Evolutionary conservation across 2,113 vertebrate genomes (phyloP).

Genomic region (Halcyon senegalensis): DNA sequence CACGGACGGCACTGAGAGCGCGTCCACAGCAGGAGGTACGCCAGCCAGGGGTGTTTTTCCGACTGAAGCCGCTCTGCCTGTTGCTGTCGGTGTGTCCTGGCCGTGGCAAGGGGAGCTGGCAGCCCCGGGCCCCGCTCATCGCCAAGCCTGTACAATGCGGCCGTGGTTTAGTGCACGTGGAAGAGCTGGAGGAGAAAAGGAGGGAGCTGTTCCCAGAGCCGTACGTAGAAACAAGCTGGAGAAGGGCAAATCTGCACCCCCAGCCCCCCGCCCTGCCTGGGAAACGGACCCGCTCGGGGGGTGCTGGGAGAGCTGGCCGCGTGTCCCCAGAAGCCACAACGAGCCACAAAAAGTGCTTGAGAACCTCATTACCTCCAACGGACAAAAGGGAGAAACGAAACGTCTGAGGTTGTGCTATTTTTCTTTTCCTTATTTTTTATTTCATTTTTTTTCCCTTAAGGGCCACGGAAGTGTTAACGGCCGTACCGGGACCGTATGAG

Average conservation of each 20-base stretch:
- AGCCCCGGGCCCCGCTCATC: not conserved
- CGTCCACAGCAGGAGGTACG: not conserved
- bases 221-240: not conserved
- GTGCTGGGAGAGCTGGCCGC: rapidly evolving
- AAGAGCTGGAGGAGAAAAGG: not conserved
- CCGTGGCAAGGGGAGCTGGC: not conserved
- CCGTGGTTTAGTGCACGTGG: not conserved
- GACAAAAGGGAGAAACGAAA: not conserved
- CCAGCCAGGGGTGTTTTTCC: not conserved
- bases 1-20: not conserved
- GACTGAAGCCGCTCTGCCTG: not conserved
- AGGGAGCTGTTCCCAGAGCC: not conserved
- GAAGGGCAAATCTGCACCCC: not conserved
- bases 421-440: not conserved
- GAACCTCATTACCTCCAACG: not conserved
- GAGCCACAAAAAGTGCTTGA: not conserved
- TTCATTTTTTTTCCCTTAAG: not conserved
- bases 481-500: rapidly evolving
- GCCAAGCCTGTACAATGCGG: not conserved
- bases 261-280: rapidly evolving
- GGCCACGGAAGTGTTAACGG: not conserved
- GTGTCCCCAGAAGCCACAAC: not conserved
- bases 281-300: not conserved
- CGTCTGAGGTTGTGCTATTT: not conserved
- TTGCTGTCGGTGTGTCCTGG: not conserved